A percentile compares a stretch with the other conserved stretches of the same genome.
These are phyloP conservation scores for Philopotamus ludificatus DNA, from an alignment of 1,140 invertebrate genomes.

Conservation along the genomic window DNA sequence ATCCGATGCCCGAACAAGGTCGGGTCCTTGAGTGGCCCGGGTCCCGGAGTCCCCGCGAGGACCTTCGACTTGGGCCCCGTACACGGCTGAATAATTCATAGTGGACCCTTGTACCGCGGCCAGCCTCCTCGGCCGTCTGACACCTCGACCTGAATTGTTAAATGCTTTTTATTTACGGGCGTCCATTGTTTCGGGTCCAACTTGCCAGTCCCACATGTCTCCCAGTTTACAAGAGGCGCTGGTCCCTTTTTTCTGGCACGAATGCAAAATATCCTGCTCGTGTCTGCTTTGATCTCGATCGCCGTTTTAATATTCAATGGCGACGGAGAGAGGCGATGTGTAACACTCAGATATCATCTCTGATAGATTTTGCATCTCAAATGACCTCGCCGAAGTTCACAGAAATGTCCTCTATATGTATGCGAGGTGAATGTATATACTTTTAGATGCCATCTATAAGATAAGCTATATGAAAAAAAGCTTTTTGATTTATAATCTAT, in stretches of 20 bases:
- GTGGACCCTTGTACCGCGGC: conserved; percentile 24
- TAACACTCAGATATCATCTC: too few relatives aligned
- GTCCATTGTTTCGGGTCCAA: conserved; percentile 30
- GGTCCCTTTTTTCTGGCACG: not conserved
- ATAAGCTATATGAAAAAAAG: too few relatives aligned
- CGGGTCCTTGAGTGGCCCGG: not conserved
- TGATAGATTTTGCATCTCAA: too few relatives aligned
- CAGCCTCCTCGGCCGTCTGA: conserved; percentile 10
- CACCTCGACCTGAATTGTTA: conserved; percentile 41
- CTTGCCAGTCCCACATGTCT: not conserved
- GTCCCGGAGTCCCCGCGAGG: not conserved
- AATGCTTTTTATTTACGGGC: conserved; percentile 41
- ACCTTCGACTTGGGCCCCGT: not conserved
- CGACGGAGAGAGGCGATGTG: too few relatives aligned
- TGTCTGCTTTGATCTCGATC: too few relatives aligned
- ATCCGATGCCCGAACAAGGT: too few relatives aligned
- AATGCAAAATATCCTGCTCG: not conserved
- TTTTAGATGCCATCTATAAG: too few relatives aligned
- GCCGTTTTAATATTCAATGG: too few relatives aligned
- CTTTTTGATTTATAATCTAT: too few relatives aligned
- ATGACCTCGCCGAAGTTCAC: too few relatives aligned
- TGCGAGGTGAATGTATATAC: too few relatives aligned
- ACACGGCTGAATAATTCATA: conserved; percentile 40
- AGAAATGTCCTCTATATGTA: too few relatives aligned
- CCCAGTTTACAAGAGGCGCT: not conserved